Conservation (phyloP, 2,888 invertebrate species). For the Ophioninae sp. region DNA sequence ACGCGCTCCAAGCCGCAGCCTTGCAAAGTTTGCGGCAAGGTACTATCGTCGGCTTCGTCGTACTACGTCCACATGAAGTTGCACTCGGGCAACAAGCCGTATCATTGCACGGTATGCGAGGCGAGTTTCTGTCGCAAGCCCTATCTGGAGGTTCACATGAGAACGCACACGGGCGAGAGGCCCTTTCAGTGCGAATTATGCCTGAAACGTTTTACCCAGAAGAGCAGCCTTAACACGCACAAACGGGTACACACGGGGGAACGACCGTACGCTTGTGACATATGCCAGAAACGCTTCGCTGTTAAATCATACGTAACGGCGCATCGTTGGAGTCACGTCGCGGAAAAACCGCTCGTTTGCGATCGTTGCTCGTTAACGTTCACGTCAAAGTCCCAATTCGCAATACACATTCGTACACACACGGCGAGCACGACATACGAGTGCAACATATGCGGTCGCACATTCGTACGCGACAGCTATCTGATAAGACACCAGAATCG, state of each 20-base stretch:
- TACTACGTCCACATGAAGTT: conserved; percentile 93
- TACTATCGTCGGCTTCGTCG: conserved; percentile 89
- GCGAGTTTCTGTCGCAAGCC: conserved; percentile 91
- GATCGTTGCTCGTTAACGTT: conserved; percentile 88
- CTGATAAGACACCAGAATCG: conserved; percentile 90
- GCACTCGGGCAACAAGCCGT: conserved; percentile 91
- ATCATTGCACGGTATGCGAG: conserved; percentile 89
- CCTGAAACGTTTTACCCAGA: conserved; percentile 90
- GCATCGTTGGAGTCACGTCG: conserved; percentile 91
- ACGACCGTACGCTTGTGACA: conserved; percentile 90
- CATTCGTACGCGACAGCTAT: conserved; percentile 90
- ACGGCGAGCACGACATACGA: conserved; percentile 87
- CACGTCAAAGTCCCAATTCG: conserved; percentile 89
- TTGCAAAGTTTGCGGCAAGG: conserved; percentile 90
- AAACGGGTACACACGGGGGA: conserved; percentile 91
- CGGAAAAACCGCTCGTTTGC: conserved; percentile 88
- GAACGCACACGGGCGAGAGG: conserved; percentile 90
- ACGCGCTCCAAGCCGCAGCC: conserved; percentile 87
- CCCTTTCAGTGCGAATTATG: conserved; percentile 90
- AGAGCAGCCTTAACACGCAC: conserved; percentile 91
- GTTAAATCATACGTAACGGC: conserved; percentile 92
- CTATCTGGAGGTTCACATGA: conserved; percentile 90
- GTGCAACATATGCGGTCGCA: conserved; percentile 88
- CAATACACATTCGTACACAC: conserved; percentile 89
- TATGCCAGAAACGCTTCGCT: conserved; percentile 90